Base-by-base conservation (phyloP, 2,113 vertebrate genomes). In the Penelope pileata region DNA sequence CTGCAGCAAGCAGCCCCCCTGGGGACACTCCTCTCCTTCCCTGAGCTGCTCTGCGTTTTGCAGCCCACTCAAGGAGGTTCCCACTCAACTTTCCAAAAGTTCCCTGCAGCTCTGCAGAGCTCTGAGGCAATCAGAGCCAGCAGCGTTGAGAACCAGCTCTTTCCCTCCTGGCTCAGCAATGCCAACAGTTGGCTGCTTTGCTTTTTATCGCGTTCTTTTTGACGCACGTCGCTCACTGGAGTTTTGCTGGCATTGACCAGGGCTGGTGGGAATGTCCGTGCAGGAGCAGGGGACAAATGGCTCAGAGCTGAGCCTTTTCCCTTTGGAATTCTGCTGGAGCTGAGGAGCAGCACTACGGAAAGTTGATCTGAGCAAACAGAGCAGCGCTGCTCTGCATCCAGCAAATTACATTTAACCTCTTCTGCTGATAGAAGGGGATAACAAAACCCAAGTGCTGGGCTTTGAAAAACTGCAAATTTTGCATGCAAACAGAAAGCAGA, bases 61-160 rank as follows among this genome's bases (percentile, higher is more conserved):
- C 60, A 60, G 56, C 91, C 77, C 76, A 2, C 88, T 92, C 91
- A 0, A 6, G 59, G 95, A 62, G 74, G 56, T 93, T 76, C 94
- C 92, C 81, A 76, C 91, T 94, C 87, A 92, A 96, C 95, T 97
- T 94, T 42, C 83, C 11, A 3, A 73, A 96, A 93, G 84, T 95
- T 94, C 19, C n/a, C 48, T 15, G 80, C 82, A 9, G 90, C 53
- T 60, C 83, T 75, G 54, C 14, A 9, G 82, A 73, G 73, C 32
- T 7, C 58, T 27, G 81, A 78, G 81, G 89, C 74, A 16, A 19
- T 66, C 27, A 3, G 83, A 84, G 58, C 51, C 32, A 15, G 80
- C 69, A 58, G 91, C 94, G 83, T 75, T 90, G 9, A 75, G 84
- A 43, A 81, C 32, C 84, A 2, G 51, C 73, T 91, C 50, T 73